phyloP scores from a whole-genome alignment of 2,797 vertebrate species.

The Enteromius fasciolatus region DNA sequence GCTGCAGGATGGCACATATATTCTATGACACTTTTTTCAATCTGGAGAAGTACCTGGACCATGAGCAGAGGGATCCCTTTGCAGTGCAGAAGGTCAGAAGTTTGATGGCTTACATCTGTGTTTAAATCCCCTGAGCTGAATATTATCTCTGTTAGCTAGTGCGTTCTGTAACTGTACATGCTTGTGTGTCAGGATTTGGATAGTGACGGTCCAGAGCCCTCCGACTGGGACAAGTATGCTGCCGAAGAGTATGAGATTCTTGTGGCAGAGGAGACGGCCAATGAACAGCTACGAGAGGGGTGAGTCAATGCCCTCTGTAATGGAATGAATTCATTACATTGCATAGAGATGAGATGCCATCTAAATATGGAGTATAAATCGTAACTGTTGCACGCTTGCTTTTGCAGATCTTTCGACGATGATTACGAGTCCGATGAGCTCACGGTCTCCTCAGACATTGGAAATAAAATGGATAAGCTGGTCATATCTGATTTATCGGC shows the following conservation, averaged over 20 bases:
- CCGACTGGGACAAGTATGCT: slow-evolving; percentile 98
- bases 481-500: slow-evolving; percentile 89
- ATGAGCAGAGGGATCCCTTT: slow-evolving; percentile 98
- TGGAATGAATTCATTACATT: slow-evolving; percentile 7
- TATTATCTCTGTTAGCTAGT: neutral
- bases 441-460: slow-evolving; percentile 85
- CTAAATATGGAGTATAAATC: neutral
- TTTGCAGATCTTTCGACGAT: slow-evolving; percentile 91
- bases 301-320: slow-evolving; percentile 64
- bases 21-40: slow-evolving; percentile 99
- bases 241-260: slow-evolving; percentile 97
- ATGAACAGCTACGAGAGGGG: slow-evolving; percentile 94
- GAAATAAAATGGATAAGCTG: slow-evolving; percentile 91
- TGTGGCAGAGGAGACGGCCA: slow-evolving; percentile 95
- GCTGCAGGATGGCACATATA: slow-evolving; percentile 95
- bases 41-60: slow-evolving; percentile 98
- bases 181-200: slow-evolving; percentile 85
- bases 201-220: slow-evolving; percentile 92
- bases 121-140: neutral
- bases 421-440: slow-evolving; percentile 94
- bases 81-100: slow-evolving; percentile 94
- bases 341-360: neutral
- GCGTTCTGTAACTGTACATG: slow-evolving; percentile 30
- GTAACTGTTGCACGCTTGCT: slow-evolving; percentile 50
- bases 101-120: neutral